Base-by-base conservation (phyloP, 2,888 invertebrate species). In the Pammene fasciana region DNA sequence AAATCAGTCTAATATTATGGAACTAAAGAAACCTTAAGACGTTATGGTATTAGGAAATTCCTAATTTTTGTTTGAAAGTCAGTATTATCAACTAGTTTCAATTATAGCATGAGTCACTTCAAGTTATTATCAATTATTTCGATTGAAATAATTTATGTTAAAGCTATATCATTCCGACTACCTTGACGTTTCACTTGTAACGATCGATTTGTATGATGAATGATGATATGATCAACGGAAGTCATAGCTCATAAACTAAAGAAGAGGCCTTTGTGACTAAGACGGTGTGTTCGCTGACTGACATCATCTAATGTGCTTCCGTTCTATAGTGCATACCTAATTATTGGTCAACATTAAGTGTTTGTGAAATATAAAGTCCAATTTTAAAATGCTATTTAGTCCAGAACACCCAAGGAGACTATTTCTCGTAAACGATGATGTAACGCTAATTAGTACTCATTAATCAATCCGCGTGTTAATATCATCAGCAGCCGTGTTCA, bases 381-480 rank as follows among this genome's bases (percentile, higher is more conserved):
- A 18, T 50, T 36, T 8, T 11, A 14, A 36, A 61, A 48, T 38
- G 18, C 18, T 61, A 48, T 61, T 62, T 45, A 8, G n/a, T n/a
- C 38, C 18, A 54, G 34, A 65, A 54, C 64, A 45, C 26, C 54
- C 41, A 55, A 41, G 9, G 52, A 65, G 65, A 52, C 16, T 18
- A 41, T 55, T 60, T 34, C 26, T 59, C 48, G 68, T 54, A 54
- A 18, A 60, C 50, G 45, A 55, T 70, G 60, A 60, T 10, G 65
- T 43, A 59, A 65, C 26, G 38, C 36, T 55, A 48, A 65, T 60
- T 59, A 60, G 59, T 60, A n/a, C 38, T 65, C 56, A 46, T 65
- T 60, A 68, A 68, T 57, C 57, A 68, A 57, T 65, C 56, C 45
- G 46, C 41, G 59, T 48, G 52, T 45, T 59, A 65, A 56, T 54